phyloP scores from a whole-genome alignment of 2,797 vertebrate species.

The Pantherophis vulpinus region DNA sequence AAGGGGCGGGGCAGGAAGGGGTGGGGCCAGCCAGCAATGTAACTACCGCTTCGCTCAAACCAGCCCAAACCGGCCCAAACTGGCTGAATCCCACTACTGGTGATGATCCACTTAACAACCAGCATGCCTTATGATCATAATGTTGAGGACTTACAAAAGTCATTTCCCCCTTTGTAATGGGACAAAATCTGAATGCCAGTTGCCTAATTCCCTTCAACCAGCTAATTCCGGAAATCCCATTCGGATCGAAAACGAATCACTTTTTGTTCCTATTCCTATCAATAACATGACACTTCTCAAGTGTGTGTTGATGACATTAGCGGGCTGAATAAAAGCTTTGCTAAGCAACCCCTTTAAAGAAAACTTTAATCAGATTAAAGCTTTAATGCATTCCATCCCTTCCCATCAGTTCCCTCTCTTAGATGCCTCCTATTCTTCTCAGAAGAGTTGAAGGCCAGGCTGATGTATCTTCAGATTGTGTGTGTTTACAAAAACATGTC shows the following conservation, averaged over 20 bases:
- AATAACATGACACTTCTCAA: constrained; percentile 39
- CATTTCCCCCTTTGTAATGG: neutral
- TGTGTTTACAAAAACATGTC: neutral
- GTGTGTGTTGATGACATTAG: constrained; percentile 5
- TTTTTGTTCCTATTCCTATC: neutral
- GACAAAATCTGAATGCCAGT: neutral
- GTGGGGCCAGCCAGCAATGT: no score
- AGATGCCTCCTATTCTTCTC: constrained; percentile 34
- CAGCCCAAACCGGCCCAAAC: no score
- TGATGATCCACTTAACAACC: no score
- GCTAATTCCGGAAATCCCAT: neutral
- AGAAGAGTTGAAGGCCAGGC: constrained; percentile 28
- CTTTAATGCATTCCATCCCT: constrained; percentile 35
- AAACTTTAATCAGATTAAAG: constrained; percentile 28
- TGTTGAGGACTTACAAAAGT: neutral
- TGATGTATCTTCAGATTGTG: constrained; percentile 30
- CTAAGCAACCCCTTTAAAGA: constrained; percentile 42
- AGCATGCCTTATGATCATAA: no score
- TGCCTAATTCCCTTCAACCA: constrained; percentile 23
- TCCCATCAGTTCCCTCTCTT: constrained; percentile 8
- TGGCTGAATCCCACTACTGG: no score
- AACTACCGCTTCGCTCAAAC: no score
- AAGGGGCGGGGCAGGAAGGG: no score
- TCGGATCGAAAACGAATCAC: constrained; percentile 18
- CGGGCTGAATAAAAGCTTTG: neutral